Conservation (phyloP, 1,140 invertebrate genomes). For the Watersipora subatra region DNA sequence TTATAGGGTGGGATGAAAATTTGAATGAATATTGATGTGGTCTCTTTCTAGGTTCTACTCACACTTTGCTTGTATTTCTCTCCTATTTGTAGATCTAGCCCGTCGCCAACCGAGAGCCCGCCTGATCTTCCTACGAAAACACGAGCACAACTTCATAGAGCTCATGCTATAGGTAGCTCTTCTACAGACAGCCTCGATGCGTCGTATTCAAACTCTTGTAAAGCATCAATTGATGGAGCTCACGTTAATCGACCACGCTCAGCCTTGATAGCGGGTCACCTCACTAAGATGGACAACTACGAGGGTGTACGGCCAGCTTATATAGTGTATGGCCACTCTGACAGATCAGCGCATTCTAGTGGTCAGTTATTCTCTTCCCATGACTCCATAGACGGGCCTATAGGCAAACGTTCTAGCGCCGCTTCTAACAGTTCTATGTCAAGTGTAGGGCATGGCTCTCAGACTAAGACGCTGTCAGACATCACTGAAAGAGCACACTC, state of each 20-base stretch:
- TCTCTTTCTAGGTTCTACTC: too few relatives aligned
- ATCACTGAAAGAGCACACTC: background rate
- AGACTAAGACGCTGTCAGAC: background rate
- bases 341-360: background rate
- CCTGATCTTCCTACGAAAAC: background rate
- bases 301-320: background rate
- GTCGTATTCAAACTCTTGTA: too few relatives aligned
- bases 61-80: too few relatives aligned
- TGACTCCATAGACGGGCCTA: background rate
- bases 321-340: background rate
- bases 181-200: too few relatives aligned
- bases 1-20: too few relatives aligned
- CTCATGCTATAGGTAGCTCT: too few relatives aligned
- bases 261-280: too few relatives aligned
- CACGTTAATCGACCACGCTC: background rate
- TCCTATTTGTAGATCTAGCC: background rate
- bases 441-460: background rate
- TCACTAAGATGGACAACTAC: background rate
- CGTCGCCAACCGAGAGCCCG: background rate
- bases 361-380: background rate
- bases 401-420: background rate
- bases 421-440: background rate
- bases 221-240: too few relatives aligned
- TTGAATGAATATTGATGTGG: too few relatives aligned
- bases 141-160: too few relatives aligned